A percentile compares a stretch with the other conserved stretches of the same genome.
These are phyloP conservation scores for Neotoma lepida DNA, from an alignment of 2,113 vertebrate species.

Conservation along the genomic window DNA sequence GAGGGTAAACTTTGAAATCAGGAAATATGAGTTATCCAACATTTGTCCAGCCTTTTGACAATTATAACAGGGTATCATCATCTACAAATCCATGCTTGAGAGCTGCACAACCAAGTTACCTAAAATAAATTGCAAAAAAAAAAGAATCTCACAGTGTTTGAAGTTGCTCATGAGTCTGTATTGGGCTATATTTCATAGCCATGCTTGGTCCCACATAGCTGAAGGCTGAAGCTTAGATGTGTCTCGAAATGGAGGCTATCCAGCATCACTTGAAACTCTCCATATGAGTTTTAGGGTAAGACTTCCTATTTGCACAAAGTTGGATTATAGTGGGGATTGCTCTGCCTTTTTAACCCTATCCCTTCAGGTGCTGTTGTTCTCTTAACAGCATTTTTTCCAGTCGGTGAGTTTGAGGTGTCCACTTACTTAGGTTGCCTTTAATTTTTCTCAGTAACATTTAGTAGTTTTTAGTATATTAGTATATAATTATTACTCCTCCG, in stretches of 20 bases:
- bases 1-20: conserved; percentile 17
- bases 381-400: background rate
- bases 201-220: no score
- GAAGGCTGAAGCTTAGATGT: background rate
- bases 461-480: background rate
- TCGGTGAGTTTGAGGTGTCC: background rate
- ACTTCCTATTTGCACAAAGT: background rate
- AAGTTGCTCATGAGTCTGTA: background rate
- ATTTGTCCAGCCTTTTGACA: background rate
- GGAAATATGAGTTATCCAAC: background rate
- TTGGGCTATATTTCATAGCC: background rate
- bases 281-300: background rate
- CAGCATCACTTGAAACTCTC: background rate
- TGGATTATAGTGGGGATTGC: background rate
- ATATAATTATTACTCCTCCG: background rate
- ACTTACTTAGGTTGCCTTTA: conserved; percentile 1
- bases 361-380: background rate
- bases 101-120: background rate
- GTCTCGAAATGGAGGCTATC: conserved; percentile 5
- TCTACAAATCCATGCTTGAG: background rate
- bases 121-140: background rate
- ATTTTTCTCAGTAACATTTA: background rate
- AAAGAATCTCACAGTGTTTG: background rate
- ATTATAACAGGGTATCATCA: background rate
- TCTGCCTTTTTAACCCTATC: background rate